Evolutionary conservation across 2,113 vertebrate species (phyloP), one percentile per base, ranked within the genome.

Genomic region (Psammodynastes pulverulentus): DNA sequence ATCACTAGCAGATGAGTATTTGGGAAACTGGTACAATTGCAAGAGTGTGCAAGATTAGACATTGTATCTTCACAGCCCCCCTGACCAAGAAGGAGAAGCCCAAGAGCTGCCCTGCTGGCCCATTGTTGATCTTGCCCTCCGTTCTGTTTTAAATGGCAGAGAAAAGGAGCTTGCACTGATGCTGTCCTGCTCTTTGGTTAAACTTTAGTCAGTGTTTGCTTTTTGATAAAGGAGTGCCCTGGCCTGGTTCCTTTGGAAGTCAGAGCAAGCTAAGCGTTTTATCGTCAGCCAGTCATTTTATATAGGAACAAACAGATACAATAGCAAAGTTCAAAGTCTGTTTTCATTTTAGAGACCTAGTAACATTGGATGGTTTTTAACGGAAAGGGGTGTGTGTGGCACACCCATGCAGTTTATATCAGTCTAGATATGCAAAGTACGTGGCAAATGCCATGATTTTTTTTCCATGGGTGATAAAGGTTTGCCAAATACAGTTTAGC

Each of bases 301-400:
- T 0, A 0, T 58, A 94, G 23, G 89, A 0, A 46, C 9, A 3
- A 89, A 92, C 39, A 90, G 7, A 88, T 91, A 94, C 79, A 91
- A 94, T 94, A 96, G 43, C 90, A 93, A 89, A 97, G 96, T 95
- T 96, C 96, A 94, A 92, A 51, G 58, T 62, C 93, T 94, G 92
- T 96, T 96, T 96, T 53, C 53, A 84, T 84, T 90, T 88, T 54
- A 46, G n/a, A 93, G 88, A 58, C 43, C 39, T 49, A 88, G 62
- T 48, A 79, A 51, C 26, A 17, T 43, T 6, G 62, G 62, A 45
- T 93, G 79, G 10, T 87, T 95, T 91, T 93, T 94, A 93, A 86
- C 62, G 10, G 53, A 10, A 56, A 53, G 12, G 48, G 4, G 13
- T 89, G 13, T 26, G 13, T 24, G 43, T 54, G 34, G 8, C 45